Evolutionary conservation across 2,888 invertebrate genomes (phyloP).

Genomic region (Acrocera orbiculus): DNA sequence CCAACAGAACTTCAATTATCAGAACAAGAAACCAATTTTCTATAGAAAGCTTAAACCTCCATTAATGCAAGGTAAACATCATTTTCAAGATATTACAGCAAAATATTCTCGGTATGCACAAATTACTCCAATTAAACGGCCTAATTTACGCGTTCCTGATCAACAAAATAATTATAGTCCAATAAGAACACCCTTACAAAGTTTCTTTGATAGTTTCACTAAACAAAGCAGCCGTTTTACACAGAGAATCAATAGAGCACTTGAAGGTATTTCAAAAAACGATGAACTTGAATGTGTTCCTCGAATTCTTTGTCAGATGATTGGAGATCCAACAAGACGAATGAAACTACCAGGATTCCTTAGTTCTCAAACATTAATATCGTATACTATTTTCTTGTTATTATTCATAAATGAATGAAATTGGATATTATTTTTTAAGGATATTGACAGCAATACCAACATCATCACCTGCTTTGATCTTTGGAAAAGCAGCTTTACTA

Average conservation of each 20-base stretch:
- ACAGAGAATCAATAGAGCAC: slow-evolving; percentile 29
- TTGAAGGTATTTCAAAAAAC: slow-evolving; percentile 38
- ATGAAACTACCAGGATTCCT: slow-evolving; percentile 26
- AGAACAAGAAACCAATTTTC: too few species aligned
- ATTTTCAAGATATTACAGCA: too few species aligned
- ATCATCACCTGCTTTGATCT: slow-evolving; percentile 46
- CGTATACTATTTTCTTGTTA: slow-evolving; percentile 17
- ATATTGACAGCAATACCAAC: slow-evolving; percentile 25
- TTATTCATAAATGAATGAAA: not conserved
- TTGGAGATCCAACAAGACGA: slow-evolving; percentile 34
- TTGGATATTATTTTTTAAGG: slow-evolving; percentile 6
- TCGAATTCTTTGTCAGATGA: slow-evolving; percentile 54
- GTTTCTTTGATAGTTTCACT: slow-evolving; percentile 6
- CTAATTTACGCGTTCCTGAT: too few species aligned
- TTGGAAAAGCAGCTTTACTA: slow-evolving; percentile 56
- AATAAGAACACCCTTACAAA: slow-evolving; percentile 4
- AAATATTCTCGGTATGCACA: too few species aligned
- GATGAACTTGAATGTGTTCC: slow-evolving; percentile 58
- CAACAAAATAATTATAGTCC: too few species aligned
- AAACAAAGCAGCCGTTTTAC: slow-evolving; percentile 19
- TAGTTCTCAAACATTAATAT: slow-evolving; percentile 28
- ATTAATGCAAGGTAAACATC: too few species aligned
- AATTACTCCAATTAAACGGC: too few species aligned
- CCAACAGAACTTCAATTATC: too few species aligned
- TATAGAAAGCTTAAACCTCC: too few species aligned